phyloP scores from a whole-genome alignment of 2,888 invertebrate species.

The Galeruca laticollis region DNA sequence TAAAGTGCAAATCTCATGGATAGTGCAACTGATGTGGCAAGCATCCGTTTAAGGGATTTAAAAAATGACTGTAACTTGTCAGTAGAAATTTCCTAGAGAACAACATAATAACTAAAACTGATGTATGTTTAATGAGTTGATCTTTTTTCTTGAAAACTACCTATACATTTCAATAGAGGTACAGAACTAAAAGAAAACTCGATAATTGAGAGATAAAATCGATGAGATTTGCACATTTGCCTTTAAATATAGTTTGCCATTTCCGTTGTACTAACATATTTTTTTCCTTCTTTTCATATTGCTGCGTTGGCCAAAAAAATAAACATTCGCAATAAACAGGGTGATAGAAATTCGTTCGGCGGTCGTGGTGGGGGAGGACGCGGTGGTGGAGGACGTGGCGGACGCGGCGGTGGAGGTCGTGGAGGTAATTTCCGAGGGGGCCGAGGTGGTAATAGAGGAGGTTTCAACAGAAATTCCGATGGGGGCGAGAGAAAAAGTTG shows the following conservation, averaged over 20 bases:
- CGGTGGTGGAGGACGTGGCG: slow-evolving; percentile 33
- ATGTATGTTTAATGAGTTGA: no score
- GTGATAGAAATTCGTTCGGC: slow-evolving; percentile 52
- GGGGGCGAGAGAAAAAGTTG: slow-evolving; percentile 24
- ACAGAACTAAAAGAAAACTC: no score
- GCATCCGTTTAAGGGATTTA: neutral
- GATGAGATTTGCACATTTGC: slow-evolving; percentile 59
- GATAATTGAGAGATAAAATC: neutral
- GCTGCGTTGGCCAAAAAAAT: slow-evolving; percentile 32
- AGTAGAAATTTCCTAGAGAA: no score
- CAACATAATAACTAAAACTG: no score
- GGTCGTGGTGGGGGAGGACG: slow-evolving; percentile 45
- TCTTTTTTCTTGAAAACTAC: slow-evolving; percentile 3
- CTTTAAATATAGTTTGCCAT: slow-evolving; percentile 53
- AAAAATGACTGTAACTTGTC: no score
- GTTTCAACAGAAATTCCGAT: slow-evolving; percentile 17
- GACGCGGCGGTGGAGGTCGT: slow-evolving; percentile 19
- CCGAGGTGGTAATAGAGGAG: slow-evolving; percentile 36
- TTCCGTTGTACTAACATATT: slow-evolving; percentile 63
- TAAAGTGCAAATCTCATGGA: slow-evolving; percentile 70
- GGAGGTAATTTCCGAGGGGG: slow-evolving; percentile 35
- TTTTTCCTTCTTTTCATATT: slow-evolving; percentile 58
- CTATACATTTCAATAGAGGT: neutral
- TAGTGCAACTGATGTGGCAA: slow-evolving; percentile 52
- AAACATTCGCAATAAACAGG: slow-evolving; percentile 25